Evolutionary conservation across 2,888 invertebrate genomes (phyloP), one percentile per base, ranked within the genome.

Genomic region (Troglohyphantes excavatus): DNA sequence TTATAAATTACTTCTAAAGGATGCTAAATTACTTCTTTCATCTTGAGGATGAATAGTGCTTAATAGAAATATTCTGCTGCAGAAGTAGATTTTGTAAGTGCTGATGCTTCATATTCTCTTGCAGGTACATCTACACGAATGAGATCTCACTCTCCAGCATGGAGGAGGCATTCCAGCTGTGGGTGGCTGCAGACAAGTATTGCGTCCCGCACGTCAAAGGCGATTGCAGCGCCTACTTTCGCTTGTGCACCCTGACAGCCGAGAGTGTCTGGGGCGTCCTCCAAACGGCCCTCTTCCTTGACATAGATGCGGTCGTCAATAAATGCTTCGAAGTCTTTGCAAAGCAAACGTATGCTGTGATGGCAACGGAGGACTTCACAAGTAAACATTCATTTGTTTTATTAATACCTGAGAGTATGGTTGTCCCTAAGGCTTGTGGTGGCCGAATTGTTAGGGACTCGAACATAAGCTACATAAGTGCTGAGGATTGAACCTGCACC

Each of bases 121-220:
- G 59, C 17, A 85, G 85, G 6, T 85, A 33, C 19, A 7, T 85
- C 2, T 85, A 85, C 53, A 17, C 68, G 9, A 67, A 76, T 21
- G n/a, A 21, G 11, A n/a, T 70, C 13, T 9, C 11, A 2, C 67
- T 76, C 11, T n/a, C 3, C 9, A 21, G 33, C 43, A 68, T 26
- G 23, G 19, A 11, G 0, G 21, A 70, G 21, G 67, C 68, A 6
- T 61, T 78, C 17, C 21, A 59, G 5, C n/a, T 59, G 2, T 85
- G 59, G 46, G n/a, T 61, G 13, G 85, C 70, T 19, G 85, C 85
- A 6, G 85, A 85, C 19, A 85, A 85, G 26, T 85, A 85, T 27
- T 76, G 76, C 6, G 27, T 78, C 0, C 33, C 68, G 0, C 1
- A 19, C 5, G 11, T 85, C 13, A 85, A 78, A 23, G 43, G 26